Conservation (phyloP, 2,113 vertebrate genomes). For the Phyllopteryx taeniolatus region DNA sequence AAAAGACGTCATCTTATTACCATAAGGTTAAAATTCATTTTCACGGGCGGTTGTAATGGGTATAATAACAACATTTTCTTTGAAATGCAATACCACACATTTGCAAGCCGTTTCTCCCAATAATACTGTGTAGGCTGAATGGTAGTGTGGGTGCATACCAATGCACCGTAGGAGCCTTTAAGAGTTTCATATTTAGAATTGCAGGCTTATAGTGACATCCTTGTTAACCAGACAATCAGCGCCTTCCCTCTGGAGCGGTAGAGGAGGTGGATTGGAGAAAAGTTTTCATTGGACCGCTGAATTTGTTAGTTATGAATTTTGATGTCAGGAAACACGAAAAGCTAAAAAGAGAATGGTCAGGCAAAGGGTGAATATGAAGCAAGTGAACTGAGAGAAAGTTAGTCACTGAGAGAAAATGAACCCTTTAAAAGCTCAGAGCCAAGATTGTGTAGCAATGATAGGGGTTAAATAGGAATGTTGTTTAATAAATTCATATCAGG, state of each 20-base stretch:
- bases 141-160: not conserved
- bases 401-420: constrained; percentile 4
- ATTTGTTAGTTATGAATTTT: constrained; percentile 12
- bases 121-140: not conserved
- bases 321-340: constrained; percentile 13
- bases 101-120: not conserved
- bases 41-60: too few relatives aligned
- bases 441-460: constrained; percentile 4
- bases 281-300: constrained; percentile 14
- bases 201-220: constrained; percentile 57
- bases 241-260: constrained; percentile 42
- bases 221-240: constrained; percentile 52
- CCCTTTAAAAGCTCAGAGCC: constrained; percentile 2
- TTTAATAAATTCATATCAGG: constrained; percentile 26
- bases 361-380: not conserved
- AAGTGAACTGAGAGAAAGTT: not conserved
- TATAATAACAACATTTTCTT: too few relatives aligned
- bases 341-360: constrained; percentile 12
- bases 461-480: constrained; percentile 2
- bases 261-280: constrained; percentile 29
- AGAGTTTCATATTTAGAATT: constrained; percentile 60
- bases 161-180: constrained; percentile 25
- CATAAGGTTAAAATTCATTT: not conserved
- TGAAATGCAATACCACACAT: not conserved
- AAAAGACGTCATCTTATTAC: not conserved